Conservation (phyloP, 2,888 invertebrate genomes). For the Eubasilissa splendida region DNA sequence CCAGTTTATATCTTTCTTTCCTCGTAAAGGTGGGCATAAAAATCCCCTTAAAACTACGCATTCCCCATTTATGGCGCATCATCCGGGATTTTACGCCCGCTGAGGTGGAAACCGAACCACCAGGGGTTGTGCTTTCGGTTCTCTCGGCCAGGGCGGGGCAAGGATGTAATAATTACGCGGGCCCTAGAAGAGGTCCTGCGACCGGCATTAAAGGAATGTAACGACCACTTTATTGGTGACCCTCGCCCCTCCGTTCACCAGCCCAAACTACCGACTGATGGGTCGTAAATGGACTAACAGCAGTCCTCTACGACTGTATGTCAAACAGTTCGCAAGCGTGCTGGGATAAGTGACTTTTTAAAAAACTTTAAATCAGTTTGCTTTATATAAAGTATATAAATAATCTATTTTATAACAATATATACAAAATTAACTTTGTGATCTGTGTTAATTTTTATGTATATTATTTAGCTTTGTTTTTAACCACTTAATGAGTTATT, state of each 20-base stretch:
- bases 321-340: neutral
- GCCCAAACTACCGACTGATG: slow-evolving; percentile 45
- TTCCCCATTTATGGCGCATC: slow-evolving; percentile 47
- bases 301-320: neutral
- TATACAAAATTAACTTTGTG: too few species aligned
- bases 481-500: too few species aligned
- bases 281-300: slow-evolving; percentile 38
- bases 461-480: too few species aligned
- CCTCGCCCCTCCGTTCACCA: slow-evolving; percentile 16
- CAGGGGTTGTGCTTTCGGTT: slow-evolving; percentile 1
- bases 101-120: slow-evolving; percentile 13
- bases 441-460: too few species aligned
- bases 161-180: slow-evolving; percentile 42
- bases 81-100: slow-evolving; percentile 44
- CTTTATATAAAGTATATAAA: too few species aligned
- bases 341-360: neutral
- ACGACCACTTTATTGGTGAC: slow-evolving; percentile 48
- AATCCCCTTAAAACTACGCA: slow-evolving; percentile 44
- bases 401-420: too few species aligned
- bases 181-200: slow-evolving; percentile 37
- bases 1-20: slow-evolving; percentile 33
- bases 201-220: slow-evolving; percentile 51
- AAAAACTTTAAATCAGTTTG: too few species aligned
- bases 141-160: slow-evolving; percentile 11
- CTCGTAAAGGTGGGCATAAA: slow-evolving; percentile 51